Conservation (phyloP, 2,888 invertebrate genomes). For the Hymenopus coronatus region DNA sequence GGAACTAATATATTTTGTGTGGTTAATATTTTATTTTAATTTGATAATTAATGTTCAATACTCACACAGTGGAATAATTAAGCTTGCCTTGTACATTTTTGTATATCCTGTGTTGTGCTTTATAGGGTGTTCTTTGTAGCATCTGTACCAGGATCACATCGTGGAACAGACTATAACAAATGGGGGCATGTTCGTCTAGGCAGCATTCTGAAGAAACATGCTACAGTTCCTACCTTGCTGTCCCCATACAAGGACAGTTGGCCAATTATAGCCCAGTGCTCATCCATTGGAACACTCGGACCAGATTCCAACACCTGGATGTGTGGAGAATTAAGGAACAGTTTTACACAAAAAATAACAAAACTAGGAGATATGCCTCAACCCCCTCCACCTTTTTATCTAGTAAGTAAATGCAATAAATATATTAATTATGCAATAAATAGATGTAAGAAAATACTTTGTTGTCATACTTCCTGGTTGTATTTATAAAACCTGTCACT, state of each 20-base stretch:
- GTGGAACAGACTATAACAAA: constrained; percentile 51
- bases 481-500: too few species aligned
- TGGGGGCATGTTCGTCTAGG: constrained; percentile 57
- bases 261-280: constrained; percentile 81
- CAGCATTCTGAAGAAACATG: constrained; percentile 63
- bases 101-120: neutral
- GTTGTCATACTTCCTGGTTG: too few species aligned
- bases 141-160: constrained; percentile 81
- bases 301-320: constrained; percentile 64
- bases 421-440: too few species aligned
- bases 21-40: too few species aligned
- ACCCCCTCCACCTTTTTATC: constrained; percentile 54
- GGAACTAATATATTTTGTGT: too few species aligned
- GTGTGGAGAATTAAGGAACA: constrained; percentile 67
- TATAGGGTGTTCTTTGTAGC: constrained; percentile 79
- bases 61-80: too few species aligned
- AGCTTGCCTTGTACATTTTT: neutral
- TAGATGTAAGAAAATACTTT: neutral
- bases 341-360: constrained; percentile 37
- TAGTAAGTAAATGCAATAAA: constrained; percentile 40
- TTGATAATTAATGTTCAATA: too few species aligned
- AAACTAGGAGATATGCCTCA: constrained; percentile 8
- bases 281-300: constrained; percentile 87
- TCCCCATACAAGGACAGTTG: constrained; percentile 52
- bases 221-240: constrained; percentile 46